Evolutionary conservation across 2,113 vertebrate genomes (phyloP).

Genomic region (Plecturocebus donacophilus): DNA sequence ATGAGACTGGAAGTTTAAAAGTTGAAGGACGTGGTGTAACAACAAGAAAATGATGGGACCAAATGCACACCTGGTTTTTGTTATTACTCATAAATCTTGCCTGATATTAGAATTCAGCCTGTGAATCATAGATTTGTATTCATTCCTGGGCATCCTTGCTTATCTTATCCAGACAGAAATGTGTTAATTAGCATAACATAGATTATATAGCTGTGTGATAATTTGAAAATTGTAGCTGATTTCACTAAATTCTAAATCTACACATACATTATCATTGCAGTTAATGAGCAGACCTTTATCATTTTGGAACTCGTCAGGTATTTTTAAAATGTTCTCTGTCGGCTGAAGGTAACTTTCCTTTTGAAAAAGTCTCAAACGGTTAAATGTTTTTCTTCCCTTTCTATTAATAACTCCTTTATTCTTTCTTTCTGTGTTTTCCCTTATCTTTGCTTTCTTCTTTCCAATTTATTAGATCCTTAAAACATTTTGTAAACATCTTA

Average conservation of each 20-base stretch:
- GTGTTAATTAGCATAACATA: slow-evolving; percentile 73
- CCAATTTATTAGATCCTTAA: not conserved
- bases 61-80: slow-evolving; percentile 28
- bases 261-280: not conserved
- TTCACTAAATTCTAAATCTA: slow-evolving; percentile 61
- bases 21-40: slow-evolving; percentile 56
- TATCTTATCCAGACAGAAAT: slow-evolving; percentile 69
- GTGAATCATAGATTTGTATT: slow-evolving; percentile 42
- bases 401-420: not conserved
- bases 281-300: slow-evolving; percentile 19
- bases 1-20: slow-evolving; percentile 40
- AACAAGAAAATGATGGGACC: not conserved
- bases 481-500: not conserved
- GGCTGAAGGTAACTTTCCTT: not conserved
- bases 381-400: not conserved
- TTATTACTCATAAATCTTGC: slow-evolving; percentile 51
- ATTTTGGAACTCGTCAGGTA: slow-evolving; percentile 17
- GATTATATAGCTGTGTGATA: slow-evolving; percentile 46
- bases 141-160: slow-evolving; percentile 40
- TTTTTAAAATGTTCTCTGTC: not conserved
- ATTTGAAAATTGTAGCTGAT: slow-evolving; percentile 63
- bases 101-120: slow-evolving; percentile 46
- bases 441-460: not conserved
- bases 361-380: not conserved
- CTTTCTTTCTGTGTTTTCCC: not conserved